Percentiles rank a stretch among this genome's conserved stretches.
phyloP scores from a whole-genome alignment of 2,113 vertebrate genomes.

The Forbesichthys papilliferus region DNA sequence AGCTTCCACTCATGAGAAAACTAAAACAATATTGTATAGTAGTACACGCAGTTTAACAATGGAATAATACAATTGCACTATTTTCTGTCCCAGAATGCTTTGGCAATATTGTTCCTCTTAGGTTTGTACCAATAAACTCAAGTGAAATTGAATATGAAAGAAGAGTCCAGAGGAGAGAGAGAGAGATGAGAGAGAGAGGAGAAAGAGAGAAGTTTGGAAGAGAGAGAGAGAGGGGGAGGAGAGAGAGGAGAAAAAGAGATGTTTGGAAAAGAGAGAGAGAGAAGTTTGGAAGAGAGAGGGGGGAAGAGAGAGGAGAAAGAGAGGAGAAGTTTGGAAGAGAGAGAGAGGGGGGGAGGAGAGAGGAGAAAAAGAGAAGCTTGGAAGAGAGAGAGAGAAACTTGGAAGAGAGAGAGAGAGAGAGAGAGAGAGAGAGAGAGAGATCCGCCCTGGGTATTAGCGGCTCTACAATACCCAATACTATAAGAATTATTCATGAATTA shows the following conservation, averaged over 20 bases:
- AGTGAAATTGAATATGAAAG: neutral
- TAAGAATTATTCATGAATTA: slow-evolving; percentile 71
- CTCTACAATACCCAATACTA: slow-evolving; percentile 4
- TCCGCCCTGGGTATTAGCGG: no score
- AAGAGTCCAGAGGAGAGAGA: neutral
- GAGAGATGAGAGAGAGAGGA: no score
- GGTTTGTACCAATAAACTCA: neutral
- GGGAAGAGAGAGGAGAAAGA: neutral
- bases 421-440: slow-evolving; percentile 11
- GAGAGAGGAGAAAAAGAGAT: no score
- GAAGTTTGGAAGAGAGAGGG: no score
- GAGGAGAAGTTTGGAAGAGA: neutral
- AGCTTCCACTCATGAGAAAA: no score
- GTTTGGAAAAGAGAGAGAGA: no score
- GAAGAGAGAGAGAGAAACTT: neutral
- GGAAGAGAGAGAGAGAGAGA: neutral
- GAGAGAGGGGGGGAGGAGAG: no score
- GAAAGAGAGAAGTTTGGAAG: neutral
- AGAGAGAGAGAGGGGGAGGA: neutral
- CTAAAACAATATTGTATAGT: no score
- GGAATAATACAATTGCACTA: no score
- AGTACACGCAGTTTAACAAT: no score
- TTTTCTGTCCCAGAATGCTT: no score
- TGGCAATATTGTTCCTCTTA: no score
- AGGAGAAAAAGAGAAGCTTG: neutral